These are phyloP conservation scores for Eurystomus glaucurus DNA, from an alignment of 2,797 vertebrate species.

Conservation along the genomic window DNA sequence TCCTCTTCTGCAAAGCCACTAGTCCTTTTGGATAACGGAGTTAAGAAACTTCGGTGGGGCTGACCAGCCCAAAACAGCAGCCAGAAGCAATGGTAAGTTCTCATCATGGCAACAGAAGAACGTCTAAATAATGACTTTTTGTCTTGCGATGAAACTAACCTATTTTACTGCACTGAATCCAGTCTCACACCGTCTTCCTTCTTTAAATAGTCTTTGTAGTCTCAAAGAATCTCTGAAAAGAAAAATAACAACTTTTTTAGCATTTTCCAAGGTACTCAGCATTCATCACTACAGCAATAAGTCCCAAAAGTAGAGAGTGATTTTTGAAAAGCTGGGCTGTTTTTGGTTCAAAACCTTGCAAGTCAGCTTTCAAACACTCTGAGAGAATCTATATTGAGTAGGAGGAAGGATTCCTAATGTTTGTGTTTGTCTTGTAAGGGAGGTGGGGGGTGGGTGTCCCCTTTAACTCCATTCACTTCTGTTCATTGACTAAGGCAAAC, in stretches of 20 bases:
- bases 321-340: not conserved
- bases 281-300: slow-evolving; percentile 57
- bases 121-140: not conserved
- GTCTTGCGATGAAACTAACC: slow-evolving; percentile 39
- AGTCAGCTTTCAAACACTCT: not conserved
- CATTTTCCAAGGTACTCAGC: slow-evolving; percentile 74
- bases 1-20: slow-evolving; percentile 80
- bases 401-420: not conserved
- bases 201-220: slow-evolving; percentile 68
- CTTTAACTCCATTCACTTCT: not conserved
- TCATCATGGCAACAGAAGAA: slow-evolving; percentile 77
- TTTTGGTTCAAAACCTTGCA: slow-evolving; percentile 37
- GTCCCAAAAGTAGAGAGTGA: slow-evolving; percentile 11
- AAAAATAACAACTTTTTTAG: slow-evolving; percentile 74
- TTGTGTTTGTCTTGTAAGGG: not conserved
- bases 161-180: slow-evolving; percentile 66
- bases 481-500: not conserved
- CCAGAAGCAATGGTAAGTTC: slow-evolving; percentile 85
- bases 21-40: slow-evolving; percentile 88
- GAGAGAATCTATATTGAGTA: not conserved
- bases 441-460: not conserved
- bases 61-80: slow-evolving; percentile 84
- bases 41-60: slow-evolving; percentile 78
- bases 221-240: slow-evolving; percentile 82
- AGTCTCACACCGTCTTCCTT: slow-evolving; percentile 74